Evolutionary conservation across 2,888 invertebrate genomes (phyloP).

Genomic region (Trichogramma evanescens): DNA sequence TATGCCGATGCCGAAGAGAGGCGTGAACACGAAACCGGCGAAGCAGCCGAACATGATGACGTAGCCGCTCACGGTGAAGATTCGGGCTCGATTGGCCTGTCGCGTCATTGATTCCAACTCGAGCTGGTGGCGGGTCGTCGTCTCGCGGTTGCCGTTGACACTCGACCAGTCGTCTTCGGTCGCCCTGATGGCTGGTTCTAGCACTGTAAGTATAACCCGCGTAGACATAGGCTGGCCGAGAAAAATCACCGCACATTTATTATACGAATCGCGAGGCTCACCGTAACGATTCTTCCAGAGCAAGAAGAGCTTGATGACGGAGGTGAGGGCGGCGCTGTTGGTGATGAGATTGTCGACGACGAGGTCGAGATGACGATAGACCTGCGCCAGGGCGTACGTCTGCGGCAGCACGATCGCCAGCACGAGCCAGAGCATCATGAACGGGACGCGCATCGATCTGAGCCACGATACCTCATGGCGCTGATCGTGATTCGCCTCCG

Average conservation of each 20-base stretch:
- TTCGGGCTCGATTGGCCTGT: conserved; percentile 2
- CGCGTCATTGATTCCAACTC: background rate
- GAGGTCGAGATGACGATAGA: conserved; percentile 1
- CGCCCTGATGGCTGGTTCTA: background rate
- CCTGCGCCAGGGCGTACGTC: conserved; percentile 1
- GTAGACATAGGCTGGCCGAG: no score
- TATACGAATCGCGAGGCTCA: background rate
- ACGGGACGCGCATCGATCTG: background rate
- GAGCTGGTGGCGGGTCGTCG: background rate
- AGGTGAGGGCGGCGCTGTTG: background rate
- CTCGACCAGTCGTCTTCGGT: background rate
- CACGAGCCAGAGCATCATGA: conserved; percentile 1
- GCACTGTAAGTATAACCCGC: background rate
- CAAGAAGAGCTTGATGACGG: conserved; percentile 1
- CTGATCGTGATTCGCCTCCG: background rate
- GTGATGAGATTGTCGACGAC: conserved; percentile 6
- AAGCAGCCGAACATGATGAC: background rate
- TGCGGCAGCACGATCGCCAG: conserved; percentile 1
- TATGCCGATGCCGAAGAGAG: conserved; percentile 1
- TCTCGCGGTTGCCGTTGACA: no score
- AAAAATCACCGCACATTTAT: no score
- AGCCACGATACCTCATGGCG: background rate
- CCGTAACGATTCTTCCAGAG: conserved; percentile 5
- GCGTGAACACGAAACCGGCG: background rate
- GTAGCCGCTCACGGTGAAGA: conserved; percentile 6